Evolutionary conservation across 2,113 vertebrate species (phyloP).

Genomic region (Pica pica): DNA sequence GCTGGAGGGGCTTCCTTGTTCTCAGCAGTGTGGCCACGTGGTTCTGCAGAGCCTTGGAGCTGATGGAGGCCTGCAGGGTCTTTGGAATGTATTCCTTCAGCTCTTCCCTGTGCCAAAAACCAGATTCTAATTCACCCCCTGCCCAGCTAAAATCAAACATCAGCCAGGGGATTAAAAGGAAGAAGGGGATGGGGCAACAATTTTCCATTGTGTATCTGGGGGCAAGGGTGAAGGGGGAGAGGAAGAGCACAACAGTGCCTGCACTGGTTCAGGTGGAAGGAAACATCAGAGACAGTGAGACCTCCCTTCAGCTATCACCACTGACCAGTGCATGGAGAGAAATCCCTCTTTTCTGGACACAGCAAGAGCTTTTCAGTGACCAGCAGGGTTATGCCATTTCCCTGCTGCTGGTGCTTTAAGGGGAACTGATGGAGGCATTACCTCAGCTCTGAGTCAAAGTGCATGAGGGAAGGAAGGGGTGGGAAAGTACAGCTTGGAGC

Average conservation of each 20-base stretch:
- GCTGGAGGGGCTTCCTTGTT: conserved; percentile 40
- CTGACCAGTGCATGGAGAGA: neutral
- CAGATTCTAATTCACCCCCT: neutral
- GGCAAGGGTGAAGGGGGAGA: neutral
- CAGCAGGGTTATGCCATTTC: neutral
- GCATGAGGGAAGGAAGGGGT: neutral
- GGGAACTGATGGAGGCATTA: neutral
- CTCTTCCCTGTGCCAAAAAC: conserved; percentile 71
- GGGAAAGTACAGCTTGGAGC: neutral
- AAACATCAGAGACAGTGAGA: neutral
- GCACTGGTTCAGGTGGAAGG: neutral
- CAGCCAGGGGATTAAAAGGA: neutral
- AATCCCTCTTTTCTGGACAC: neutral
- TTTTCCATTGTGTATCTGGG: neutral
- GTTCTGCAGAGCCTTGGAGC: conserved; percentile 43
- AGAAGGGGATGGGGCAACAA: neutral
- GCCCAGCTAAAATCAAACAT: neutral
- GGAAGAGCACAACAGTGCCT: neutral
- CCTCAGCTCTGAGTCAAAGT: neutral
- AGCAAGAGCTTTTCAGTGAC: neutral
- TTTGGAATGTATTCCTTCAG: conserved; percentile 77
- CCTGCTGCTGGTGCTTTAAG: neutral
- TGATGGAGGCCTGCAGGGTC: conserved; percentile 31
- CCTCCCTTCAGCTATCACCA: neutral
- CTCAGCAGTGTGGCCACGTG: conserved; percentile 54